These are phyloP conservation scores for Cyclina sinensis DNA, from an alignment of 1,140 invertebrate genomes.

Conservation along the genomic window DNA sequence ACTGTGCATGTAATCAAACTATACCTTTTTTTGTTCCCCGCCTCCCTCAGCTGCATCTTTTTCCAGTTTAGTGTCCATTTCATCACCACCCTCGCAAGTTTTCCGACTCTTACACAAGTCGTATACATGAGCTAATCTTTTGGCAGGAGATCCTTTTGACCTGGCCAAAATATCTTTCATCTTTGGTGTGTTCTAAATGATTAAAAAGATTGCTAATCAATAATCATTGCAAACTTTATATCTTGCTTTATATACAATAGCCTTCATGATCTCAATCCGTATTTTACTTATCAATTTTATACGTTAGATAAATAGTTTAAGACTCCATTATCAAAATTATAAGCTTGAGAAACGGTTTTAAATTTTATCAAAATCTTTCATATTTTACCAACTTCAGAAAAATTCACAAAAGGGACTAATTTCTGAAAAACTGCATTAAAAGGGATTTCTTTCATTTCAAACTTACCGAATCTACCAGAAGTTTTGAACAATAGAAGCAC, in stretches of 20 bases:
- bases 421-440: slow-evolving; percentile 11
- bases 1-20: no score
- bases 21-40: slow-evolving; percentile 77
- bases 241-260: no score
- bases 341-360: no score
- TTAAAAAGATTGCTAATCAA: no score
- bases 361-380: no score
- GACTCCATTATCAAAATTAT: no score
- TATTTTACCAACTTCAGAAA: not conserved
- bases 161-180: slow-evolving; percentile 99
- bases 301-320: no score
- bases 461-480: slow-evolving; percentile 97
- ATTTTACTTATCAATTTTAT: no score
- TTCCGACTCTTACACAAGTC: slow-evolving; percentile 99
- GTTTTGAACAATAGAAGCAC: slow-evolving; percentile 99
- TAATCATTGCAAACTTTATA: no score
- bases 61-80: slow-evolving; percentile 92
- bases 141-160: slow-evolving; percentile 98
- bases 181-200: slow-evolving; percentile 94
- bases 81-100: slow-evolving; percentile 99
- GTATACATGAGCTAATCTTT: slow-evolving; percentile 97
- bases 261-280: no score
- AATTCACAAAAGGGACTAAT: slow-evolving; percentile 16
- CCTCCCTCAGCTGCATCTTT: slow-evolving; percentile 68
- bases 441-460: not conserved